Evolutionary conservation across 1,140 invertebrate species (phyloP).

Genomic region (Danaus melanippus): DNA sequence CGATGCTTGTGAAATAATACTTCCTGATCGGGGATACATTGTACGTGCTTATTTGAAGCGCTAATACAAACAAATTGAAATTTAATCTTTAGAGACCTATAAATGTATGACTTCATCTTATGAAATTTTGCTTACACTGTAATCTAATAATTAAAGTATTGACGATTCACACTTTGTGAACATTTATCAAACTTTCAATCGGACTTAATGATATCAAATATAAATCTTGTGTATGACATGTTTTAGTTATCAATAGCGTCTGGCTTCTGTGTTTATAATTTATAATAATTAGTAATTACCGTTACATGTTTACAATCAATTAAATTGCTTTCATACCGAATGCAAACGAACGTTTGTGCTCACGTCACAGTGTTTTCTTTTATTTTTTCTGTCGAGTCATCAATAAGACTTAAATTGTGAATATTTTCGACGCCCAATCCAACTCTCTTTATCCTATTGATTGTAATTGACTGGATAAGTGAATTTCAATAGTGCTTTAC

Average conservation of each 20-base stretch:
- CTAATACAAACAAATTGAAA: no score
- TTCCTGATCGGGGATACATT: conserved; percentile 17
- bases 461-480: conserved; percentile 24
- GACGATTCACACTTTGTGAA: no score
- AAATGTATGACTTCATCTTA: no score
- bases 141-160: no score
- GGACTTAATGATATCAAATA: no score
- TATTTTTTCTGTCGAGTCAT: conserved; percentile 25
- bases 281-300: conserved; percentile 8
- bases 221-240: no score
- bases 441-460: conserved; percentile 12
- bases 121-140: no score
- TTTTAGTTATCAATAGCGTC: background rate
- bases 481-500: conserved; percentile 19
- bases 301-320: conserved; percentile 21
- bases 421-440: conserved; percentile 9
- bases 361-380: conserved; percentile 19
- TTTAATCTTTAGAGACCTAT: no score
- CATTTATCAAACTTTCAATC: no score
- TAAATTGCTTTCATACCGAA: conserved; percentile 17
- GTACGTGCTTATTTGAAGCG: no score
- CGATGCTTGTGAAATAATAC: conserved; percentile 22
- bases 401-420: conserved; percentile 11
- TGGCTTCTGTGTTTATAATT: conserved; percentile 22
- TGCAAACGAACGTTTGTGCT: conserved; percentile 13